Evolutionary conservation across 2,888 invertebrate genomes (phyloP).

Genomic region (Luffia ferchaultella): DNA sequence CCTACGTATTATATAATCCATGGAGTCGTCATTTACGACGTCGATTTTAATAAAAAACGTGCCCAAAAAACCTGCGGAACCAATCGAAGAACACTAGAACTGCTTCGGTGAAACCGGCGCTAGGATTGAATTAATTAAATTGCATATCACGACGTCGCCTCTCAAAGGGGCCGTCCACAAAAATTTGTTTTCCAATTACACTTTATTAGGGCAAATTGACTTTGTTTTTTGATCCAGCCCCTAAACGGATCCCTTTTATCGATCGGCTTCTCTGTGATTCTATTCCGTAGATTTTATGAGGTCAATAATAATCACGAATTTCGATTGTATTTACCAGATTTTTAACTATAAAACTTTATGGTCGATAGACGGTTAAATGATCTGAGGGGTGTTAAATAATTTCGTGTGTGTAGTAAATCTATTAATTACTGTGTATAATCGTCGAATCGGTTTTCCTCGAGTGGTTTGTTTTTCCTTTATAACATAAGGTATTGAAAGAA

Average conservation of each 20-base stretch:
- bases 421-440: no score
- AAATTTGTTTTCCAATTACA: conserved; percentile 57
- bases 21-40: background rate
- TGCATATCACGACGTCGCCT: conserved; percentile 31
- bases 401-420: no score
- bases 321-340: conserved; percentile 39
- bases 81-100: conserved; percentile 35
- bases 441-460: no score
- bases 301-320: conserved; percentile 57
- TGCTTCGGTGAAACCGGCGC: conserved; percentile 24
- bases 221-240: conserved; percentile 46
- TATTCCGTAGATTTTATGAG: conserved; percentile 63
- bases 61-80: conserved; percentile 34
- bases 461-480: no score
- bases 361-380: background rate
- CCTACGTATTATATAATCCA: no score
- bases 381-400: no score
- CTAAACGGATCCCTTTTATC: conserved; percentile 37
- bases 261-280: conserved; percentile 37
- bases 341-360: background rate
- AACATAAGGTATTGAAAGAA: no score
- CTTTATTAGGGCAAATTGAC: conserved; percentile 55
- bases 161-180: conserved; percentile 48
- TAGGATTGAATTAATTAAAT: conserved; percentile 43
- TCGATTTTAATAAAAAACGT: conserved; percentile 11